Conservation (phyloP, 2,113 vertebrate species). For the Alligator sinensis region DNA sequence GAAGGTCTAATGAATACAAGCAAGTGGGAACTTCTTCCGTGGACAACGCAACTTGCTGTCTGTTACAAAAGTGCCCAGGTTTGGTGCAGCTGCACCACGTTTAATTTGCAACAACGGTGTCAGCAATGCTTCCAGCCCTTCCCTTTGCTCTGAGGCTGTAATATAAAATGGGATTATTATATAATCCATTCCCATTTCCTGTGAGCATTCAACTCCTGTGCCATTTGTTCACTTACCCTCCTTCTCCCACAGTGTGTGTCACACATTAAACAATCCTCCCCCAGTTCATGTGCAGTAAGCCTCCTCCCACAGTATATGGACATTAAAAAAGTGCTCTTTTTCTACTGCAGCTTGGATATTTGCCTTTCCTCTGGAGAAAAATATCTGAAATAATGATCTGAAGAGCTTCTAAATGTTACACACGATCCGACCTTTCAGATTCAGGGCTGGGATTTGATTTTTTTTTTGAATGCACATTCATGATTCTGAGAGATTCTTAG, state of each 20-base stretch:
- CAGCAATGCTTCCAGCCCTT: background rate
- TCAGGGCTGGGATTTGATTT: slow-evolving; percentile 34
- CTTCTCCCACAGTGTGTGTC: background rate
- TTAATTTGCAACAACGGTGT: background rate
- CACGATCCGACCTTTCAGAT: background rate
- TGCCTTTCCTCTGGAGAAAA: slow-evolving; percentile 37
- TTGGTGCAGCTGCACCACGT: accelerated
- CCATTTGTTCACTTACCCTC: background rate
- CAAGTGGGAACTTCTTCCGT: background rate
- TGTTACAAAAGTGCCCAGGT: accelerated
- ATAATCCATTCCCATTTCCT: background rate
- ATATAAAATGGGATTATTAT: background rate
- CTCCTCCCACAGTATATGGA: background rate
- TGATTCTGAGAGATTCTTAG: background rate
- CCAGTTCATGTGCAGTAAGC: background rate
- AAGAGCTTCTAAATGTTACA: slow-evolving; percentile 64
- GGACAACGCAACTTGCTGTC: background rate
- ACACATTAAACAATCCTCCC: background rate
- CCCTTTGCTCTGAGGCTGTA: background rate
- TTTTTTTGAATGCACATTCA: slow-evolving; percentile 35
- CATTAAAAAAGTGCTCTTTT: background rate
- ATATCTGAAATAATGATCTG: slow-evolving; percentile 55
- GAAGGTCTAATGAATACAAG: background rate
- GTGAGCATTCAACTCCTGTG: background rate
- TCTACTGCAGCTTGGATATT: background rate